Conservation (phyloP, 2,888 invertebrate species). For the Eupithecia abbreviata region DNA sequence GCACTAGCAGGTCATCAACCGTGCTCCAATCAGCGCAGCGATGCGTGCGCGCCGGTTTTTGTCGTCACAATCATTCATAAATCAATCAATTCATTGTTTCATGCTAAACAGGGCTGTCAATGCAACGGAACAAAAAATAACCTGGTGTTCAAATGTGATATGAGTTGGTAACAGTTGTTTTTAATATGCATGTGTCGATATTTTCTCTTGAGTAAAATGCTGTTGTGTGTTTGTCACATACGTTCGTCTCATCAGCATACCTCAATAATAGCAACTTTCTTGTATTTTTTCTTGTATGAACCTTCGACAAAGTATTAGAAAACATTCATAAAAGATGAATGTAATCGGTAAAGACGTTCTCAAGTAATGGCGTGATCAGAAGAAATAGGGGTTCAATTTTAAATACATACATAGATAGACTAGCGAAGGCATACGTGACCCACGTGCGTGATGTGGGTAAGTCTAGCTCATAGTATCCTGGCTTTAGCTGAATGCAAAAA, state of each 20-base stretch:
- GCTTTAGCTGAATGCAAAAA: not conserved
- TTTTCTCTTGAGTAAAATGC: not conserved
- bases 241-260: too few species aligned
- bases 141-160: not conserved
- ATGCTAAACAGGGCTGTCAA: constrained; percentile 34
- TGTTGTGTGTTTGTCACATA: not conserved
- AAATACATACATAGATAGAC: not conserved
- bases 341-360: too few species aligned
- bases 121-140: constrained; percentile 1
- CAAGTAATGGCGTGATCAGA: too few species aligned
- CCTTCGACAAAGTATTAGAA: too few species aligned
- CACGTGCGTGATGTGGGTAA: not conserved
- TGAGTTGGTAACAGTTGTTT: not conserved
- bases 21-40: constrained; percentile 12
- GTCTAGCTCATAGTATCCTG: not conserved
- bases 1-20: constrained; percentile 30
- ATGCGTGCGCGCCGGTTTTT: constrained; percentile 36
- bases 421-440: not conserved
- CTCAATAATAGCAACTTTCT: too few species aligned
- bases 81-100: constrained; percentile 48
- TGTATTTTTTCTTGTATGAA: too few species aligned
- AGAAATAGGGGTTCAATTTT: too few species aligned
- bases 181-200: not conserved
- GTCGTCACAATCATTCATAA: constrained; percentile 48
- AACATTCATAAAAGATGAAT: too few species aligned